A percentile compares a stretch with the other conserved stretches of the same genome.
Conservation (phyloP, 2,888 invertebrate species). For the Operophtera brumata region DNA sequence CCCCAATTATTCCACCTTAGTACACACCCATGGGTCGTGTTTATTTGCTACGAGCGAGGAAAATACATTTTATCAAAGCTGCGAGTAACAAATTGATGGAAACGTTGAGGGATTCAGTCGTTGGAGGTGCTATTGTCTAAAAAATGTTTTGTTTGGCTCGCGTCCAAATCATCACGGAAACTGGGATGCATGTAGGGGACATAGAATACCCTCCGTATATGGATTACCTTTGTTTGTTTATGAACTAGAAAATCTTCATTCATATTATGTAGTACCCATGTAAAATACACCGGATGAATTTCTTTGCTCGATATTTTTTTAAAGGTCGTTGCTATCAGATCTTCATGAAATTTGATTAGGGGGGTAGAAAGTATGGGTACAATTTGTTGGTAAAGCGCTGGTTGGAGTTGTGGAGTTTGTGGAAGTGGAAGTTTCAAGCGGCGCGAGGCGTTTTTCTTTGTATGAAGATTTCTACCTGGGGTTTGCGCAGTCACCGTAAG, state of each 20-base stretch:
- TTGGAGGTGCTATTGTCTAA: conserved; percentile 24
- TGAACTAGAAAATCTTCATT: neutral
- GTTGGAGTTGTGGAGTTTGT: too few species aligned
- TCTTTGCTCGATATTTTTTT: too few species aligned
- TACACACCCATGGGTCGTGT: conserved; percentile 14
- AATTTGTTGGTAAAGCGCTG: too few species aligned
- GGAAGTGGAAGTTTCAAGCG: too few species aligned
- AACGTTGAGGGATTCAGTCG: conserved; percentile 33
- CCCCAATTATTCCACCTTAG: conserved; percentile 5
- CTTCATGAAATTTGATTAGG: too few species aligned
- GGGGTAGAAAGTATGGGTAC: too few species aligned
- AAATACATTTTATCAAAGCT: conserved; percentile 28
- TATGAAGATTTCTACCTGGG: too few species aligned
- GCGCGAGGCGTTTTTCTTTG: too few species aligned
- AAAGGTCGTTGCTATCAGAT: too few species aligned
- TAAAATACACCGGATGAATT: too few species aligned
- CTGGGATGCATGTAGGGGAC: conserved; percentile 9
- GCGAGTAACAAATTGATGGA: conserved; percentile 27
- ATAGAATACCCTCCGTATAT: conserved; percentile 12
- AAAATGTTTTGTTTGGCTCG: conserved; percentile 35
- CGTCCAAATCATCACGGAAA: conserved; percentile 24
- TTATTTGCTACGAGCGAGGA: conserved; percentile 23
- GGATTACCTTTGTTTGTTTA: conserved; percentile 14
- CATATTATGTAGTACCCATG: too few species aligned
- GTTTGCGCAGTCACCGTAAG: too few species aligned